Evolutionary conservation across 1,140 invertebrate species (phyloP), one percentile per base, ranked within the genome.

Genomic region (Tenebrio molitor): DNA sequence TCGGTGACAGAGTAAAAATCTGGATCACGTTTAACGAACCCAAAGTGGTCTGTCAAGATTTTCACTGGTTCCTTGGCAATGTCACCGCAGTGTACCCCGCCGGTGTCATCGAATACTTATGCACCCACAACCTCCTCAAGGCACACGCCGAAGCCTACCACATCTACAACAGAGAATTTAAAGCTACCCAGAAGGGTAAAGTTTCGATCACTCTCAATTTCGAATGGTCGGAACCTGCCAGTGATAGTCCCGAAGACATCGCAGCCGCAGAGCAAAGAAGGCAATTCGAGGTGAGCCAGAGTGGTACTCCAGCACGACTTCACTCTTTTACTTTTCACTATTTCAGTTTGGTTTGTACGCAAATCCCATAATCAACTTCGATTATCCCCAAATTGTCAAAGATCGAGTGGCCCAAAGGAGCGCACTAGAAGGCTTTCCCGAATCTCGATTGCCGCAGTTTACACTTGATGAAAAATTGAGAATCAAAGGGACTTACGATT

Each of bases 301-400:
- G n/a, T n/a, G n/a, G n/a, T n/a, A n/a, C n/a, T n/a, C n/a, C n/a
- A n/a, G n/a, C n/a, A n/a, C n/a, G n/a, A n/a, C n/a, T n/a, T n/a
- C n/a, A n/a, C n/a, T n/a, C n/a, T n/a, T n/a, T n/a, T n/a, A n/a
- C n/a, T n/a, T n/a, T n/a, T 46, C 1, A 73, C 41, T 21, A 74
- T 84, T 85, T 53, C 79, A 87, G 86, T 86, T 88, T 71, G 88
- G 87, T 1, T 87, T 87, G 86, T 90, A 87, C 77, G 87, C 85
- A 0, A 84, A 91, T 82, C 90, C 90, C 3, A 88, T 92, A 58
- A 90, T 86, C 68, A 77, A 82, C 3, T 90, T 90, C 5, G 88
- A 91, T 73, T 92, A 90, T 78, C 90, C 90, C 0, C 72, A 81
- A 71, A 82, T 89, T 16, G 85, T 92, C 81, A 88, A 87, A 74